Conservation (phyloP, 2,797 vertebrate genomes). For the Sebastes iracundus region DNA sequence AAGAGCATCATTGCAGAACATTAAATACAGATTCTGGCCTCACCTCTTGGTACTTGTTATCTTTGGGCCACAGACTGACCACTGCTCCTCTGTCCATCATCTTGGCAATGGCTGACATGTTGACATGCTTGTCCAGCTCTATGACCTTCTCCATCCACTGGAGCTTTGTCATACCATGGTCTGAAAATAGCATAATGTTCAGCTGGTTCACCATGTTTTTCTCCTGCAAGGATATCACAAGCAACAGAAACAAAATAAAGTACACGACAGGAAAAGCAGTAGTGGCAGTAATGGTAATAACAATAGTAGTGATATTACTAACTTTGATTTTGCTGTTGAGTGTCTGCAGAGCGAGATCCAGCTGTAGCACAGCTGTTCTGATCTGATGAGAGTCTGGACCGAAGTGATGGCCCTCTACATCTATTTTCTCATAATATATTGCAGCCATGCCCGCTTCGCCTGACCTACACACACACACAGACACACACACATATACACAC, state of each 20-base stretch:
- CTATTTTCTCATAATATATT: slow-evolving; percentile 92
- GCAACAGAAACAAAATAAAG: not conserved
- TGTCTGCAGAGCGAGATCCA: slow-evolving; percentile 85
- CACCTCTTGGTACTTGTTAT: slow-evolving; percentile 82
- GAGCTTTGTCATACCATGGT: slow-evolving; percentile 95
- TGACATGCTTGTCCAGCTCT: slow-evolving; percentile 87
- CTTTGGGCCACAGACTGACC: slow-evolving; percentile 91
- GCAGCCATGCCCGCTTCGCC: slow-evolving; percentile 85
- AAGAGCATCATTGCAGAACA: not conserved
- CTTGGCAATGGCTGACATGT: slow-evolving; percentile 85
- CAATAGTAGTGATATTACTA: not conserved
- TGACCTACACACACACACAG: slow-evolving; percentile 38
- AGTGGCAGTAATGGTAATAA: not conserved
- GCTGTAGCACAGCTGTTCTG: slow-evolving; percentile 78
- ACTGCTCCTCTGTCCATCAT: slow-evolving; percentile 93
- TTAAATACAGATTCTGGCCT: not conserved
- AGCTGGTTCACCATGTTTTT: slow-evolving; percentile 82
- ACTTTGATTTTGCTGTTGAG: slow-evolving; percentile 89
- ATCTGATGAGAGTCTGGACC: slow-evolving; percentile 89
- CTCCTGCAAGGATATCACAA: slow-evolving; percentile 78
- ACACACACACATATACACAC: not conserved
- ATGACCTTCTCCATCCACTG: slow-evolving; percentile 93
- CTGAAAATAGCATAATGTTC: slow-evolving; percentile 92
- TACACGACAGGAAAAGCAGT: not conserved
- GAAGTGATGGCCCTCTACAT: slow-evolving; percentile 92